These are phyloP conservation scores for Pygocentrus nattereri DNA, from an alignment of 2,797 vertebrate species.

Conservation along the genomic window DNA sequence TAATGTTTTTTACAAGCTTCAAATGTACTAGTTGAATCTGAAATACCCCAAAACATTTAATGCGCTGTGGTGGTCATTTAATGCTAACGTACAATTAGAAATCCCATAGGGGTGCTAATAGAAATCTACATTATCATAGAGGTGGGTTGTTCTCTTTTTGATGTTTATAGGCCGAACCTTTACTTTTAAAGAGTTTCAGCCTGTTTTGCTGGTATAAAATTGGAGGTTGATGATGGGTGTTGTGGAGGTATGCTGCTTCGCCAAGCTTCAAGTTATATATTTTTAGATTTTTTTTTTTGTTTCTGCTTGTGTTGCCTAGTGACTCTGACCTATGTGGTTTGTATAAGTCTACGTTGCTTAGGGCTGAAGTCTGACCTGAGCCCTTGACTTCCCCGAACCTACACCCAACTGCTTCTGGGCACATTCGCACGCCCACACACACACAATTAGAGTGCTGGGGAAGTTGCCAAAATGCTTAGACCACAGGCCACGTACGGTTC, in stretches of 20 bases:
- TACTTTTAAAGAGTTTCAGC: background rate
- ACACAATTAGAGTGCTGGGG: conserved; percentile 11
- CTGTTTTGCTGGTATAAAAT: background rate
- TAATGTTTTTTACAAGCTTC: no score
- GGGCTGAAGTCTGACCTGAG: conserved; percentile 42
- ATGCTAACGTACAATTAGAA: no score
- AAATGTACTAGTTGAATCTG: no score
- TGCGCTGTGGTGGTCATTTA: no score
- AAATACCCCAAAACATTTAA: no score
- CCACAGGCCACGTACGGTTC: background rate
- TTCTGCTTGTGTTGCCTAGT: conserved; percentile 46
- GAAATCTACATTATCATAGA: no score
- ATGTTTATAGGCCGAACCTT: background rate
- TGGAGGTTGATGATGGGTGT: conserved; percentile 7
- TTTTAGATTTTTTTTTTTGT: conserved; percentile 40
- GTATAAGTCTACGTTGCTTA: conserved; percentile 3
- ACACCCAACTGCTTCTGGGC: background rate
- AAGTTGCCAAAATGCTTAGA: background rate
- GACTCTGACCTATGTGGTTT: conserved; percentile 27
- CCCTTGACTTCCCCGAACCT: conserved; percentile 46
- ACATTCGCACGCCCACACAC: conserved; percentile 9
- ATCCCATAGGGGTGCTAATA: no score
- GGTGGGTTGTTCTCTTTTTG: no score
- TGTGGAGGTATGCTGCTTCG: background rate
- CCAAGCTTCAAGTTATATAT: conserved; percentile 15